A percentile compares a stretch with the other conserved stretches of the same genome.
Conservation (phyloP, 1,140 invertebrate species). For the Leptopilina clavipes region DNA sequence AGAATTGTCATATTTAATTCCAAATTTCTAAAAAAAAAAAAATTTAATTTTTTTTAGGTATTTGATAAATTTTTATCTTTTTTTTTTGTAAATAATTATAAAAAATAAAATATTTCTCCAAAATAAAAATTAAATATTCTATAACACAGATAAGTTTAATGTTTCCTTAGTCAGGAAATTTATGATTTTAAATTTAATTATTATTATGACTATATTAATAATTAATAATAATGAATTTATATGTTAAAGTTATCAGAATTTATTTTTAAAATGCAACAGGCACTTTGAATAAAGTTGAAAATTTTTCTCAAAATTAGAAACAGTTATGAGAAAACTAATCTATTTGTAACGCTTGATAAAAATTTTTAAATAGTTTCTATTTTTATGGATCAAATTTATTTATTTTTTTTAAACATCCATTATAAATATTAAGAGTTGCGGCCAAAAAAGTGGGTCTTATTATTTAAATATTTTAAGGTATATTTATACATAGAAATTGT, state of each 20-base stretch:
- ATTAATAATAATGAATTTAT: neutral
- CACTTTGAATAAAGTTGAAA: neutral
- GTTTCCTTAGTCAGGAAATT: too few relatives aligned
- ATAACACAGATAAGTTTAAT: too few relatives aligned
- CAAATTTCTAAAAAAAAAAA: too few relatives aligned
- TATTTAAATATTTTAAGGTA: neutral
- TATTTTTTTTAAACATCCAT: neutral
- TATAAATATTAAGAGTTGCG: neutral
- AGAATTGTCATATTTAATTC: too few relatives aligned
- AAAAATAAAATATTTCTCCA: too few relatives aligned
- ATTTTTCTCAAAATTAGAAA: neutral
- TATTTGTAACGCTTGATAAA: slow-evolving; percentile 15
- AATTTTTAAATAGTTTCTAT: neutral
- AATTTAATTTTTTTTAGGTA: too few relatives aligned
- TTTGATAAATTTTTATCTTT: too few relatives aligned
- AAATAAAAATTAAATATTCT: too few relatives aligned
- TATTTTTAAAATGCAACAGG: neutral
- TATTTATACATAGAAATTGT: neutral
- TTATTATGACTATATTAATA: too few relatives aligned
- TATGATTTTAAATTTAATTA: too few relatives aligned
- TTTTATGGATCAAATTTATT: neutral
- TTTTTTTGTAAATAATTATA: too few relatives aligned
- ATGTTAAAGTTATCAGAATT: neutral
- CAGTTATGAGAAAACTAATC: neutral
- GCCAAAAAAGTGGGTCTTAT: neutral